Evolutionary conservation across 1,140 invertebrate genomes (phyloP).

Genomic region (Mamestra configurata): DNA sequence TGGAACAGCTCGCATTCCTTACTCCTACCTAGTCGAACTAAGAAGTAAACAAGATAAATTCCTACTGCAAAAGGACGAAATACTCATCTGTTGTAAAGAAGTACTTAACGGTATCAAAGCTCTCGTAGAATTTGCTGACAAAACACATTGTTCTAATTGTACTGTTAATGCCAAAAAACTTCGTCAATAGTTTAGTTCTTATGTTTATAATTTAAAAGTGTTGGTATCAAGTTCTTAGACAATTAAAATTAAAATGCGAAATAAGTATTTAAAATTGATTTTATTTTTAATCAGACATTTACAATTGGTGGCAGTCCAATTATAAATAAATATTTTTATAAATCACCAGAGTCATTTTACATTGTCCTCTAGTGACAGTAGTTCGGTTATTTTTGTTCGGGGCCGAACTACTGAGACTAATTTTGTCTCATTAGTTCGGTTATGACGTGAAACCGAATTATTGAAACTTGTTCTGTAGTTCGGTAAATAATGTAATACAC

Average conservation of each 20-base stretch:
- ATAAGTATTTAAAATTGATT: not conserved
- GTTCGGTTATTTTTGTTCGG: no score
- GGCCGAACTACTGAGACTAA: no score
- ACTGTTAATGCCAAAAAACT: conserved; percentile 65
- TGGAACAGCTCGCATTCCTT: conserved; percentile 89
- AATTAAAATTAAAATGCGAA: conserved; percentile 22
- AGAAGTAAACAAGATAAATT: conserved; percentile 90
- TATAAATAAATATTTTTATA: not conserved
- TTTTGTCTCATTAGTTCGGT: no score
- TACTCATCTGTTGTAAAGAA: conserved; percentile 91
- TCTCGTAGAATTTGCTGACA: conserved; percentile 86
- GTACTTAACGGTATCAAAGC: conserved; percentile 89
- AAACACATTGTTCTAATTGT: conserved; percentile 75
- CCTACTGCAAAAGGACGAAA: conserved; percentile 90
- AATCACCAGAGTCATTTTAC: not conserved
- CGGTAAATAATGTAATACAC: no score
- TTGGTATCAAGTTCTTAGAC: not conserved
- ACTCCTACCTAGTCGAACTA: conserved; percentile 92
- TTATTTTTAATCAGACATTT: not conserved
- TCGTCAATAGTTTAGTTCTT: not conserved
- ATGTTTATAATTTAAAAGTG: conserved; percentile 5
- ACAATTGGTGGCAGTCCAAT: not conserved
- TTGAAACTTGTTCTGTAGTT: no score
- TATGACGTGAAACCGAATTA: no score
- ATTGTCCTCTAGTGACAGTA: no score